Evolutionary conservation across 1,140 invertebrate genomes (phyloP).

Genomic region (Pemphigus obesinymphae): DNA sequence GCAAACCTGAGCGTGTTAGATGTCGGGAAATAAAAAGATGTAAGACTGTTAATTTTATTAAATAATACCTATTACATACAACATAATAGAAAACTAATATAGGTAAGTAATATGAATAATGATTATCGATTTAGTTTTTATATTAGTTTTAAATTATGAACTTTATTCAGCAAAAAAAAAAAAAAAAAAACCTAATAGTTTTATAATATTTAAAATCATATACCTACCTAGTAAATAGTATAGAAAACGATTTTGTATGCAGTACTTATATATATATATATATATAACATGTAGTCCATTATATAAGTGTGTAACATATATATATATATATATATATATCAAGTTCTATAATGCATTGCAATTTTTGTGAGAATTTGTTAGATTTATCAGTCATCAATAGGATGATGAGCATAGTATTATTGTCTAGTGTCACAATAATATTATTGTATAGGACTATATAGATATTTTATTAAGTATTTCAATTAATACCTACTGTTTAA

Average conservation of each 20-base stretch:
- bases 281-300: too few species aligned
- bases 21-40: too few species aligned
- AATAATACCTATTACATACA: too few species aligned
- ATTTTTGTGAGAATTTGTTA: not conserved
- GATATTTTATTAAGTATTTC: not conserved
- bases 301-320: too few species aligned
- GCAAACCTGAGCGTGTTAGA: too few species aligned
- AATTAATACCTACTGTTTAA: slow-evolving; percentile 10
- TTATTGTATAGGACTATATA: not conserved
- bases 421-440: not conserved
- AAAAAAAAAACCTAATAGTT: not conserved
- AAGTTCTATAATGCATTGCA: not conserved
- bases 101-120: too few species aligned
- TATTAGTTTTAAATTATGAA: not conserved
- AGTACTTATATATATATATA: too few species aligned
- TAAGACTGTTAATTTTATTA: too few species aligned
- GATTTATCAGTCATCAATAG: not conserved
- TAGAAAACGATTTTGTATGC: too few species aligned
- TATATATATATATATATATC: not conserved
- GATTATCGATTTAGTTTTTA: not conserved
- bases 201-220: not conserved
- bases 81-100: not conserved
- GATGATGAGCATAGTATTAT: not conserved
- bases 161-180: not conserved
- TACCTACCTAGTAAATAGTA: not conserved